Conservation (phyloP, 2,888 invertebrate genomes). For the Lamellibrachia satsuma region DNA sequence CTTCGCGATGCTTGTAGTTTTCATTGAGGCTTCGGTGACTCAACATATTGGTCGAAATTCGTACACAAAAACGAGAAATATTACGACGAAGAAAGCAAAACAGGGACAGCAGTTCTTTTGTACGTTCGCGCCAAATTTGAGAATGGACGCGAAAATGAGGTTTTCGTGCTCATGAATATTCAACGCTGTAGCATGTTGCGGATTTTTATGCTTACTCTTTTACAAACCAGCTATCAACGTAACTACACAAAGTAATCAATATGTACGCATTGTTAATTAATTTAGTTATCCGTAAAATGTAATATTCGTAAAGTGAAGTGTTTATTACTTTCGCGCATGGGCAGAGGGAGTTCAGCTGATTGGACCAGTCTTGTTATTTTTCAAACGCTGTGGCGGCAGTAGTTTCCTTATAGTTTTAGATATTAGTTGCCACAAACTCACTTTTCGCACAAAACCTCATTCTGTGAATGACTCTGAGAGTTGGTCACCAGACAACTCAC, state of each 20-base stretch:
- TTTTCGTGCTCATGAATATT: neutral
- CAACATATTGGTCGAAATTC: neutral
- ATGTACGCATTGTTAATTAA: neutral
- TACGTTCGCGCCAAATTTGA: constrained; percentile 3
- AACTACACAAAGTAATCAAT: neutral
- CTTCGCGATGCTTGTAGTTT: neutral
- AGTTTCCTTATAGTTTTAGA: constrained; percentile 3
- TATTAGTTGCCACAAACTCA: constrained; percentile 2
- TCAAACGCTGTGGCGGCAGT: constrained; percentile 11
- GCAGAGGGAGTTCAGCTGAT: neutral
- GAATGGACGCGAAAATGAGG: neutral
- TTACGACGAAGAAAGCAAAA: constrained; percentile 6
- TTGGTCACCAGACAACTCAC: constrained; percentile 10
- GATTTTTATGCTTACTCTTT: neutral
- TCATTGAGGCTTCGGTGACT: constrained; percentile 1
- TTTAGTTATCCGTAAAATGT: neutral
- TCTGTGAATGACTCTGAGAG: neutral
- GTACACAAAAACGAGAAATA: neutral
- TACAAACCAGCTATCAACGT: neutral
- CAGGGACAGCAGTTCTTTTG: neutral
- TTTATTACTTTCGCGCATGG: constrained; percentile 10
- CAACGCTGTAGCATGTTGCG: neutral
- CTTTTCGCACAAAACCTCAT: neutral
- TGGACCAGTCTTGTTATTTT: constrained; percentile 17
- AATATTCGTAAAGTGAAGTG: neutral